Evolutionary conservation across 2,888 invertebrate genomes (phyloP).

Genomic region (Drosophila kokeensis): DNA sequence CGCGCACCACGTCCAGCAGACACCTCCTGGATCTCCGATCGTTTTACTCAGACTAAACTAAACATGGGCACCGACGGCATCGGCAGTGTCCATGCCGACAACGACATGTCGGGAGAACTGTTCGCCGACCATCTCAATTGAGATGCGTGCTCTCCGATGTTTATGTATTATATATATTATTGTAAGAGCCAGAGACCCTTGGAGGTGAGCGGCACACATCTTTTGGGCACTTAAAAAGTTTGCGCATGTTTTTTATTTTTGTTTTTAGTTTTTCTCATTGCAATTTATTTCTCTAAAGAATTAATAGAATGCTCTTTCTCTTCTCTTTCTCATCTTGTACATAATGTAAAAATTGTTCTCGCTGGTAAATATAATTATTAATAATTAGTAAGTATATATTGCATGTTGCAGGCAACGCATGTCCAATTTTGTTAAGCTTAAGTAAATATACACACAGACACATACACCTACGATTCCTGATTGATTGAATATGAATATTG

Average conservation of each 20-base stretch:
- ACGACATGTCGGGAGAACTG: slow-evolving; percentile 30
- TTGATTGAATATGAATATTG: slow-evolving; percentile 45
- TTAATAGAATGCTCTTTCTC: slow-evolving; percentile 33
- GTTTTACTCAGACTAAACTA: slow-evolving; percentile 84
- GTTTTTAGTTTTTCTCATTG: slow-evolving; percentile 8
- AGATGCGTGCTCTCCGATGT: slow-evolving; percentile 26
- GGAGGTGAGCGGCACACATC: slow-evolving; percentile 18
- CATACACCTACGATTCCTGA: slow-evolving; percentile 23
- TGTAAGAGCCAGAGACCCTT: slow-evolving; percentile 35
- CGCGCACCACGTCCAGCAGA: slow-evolving; percentile 81
- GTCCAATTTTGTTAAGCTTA: slow-evolving; percentile 38
- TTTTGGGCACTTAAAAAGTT: slow-evolving; percentile 37
- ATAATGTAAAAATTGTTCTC: slow-evolving; percentile 44
- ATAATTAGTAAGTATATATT: slow-evolving; percentile 45
- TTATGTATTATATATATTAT: slow-evolving; percentile 18
- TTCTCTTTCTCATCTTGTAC: slow-evolving; percentile 23
- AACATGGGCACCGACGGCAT: slow-evolving; percentile 29
- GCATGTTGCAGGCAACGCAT: slow-evolving; percentile 35
- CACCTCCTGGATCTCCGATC: slow-evolving; percentile 85
- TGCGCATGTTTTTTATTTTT: slow-evolving; percentile 43
- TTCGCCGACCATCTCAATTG: slow-evolving; percentile 5
- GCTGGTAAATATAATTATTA: slow-evolving; percentile 31
- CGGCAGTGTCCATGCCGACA: slow-evolving; percentile 61
- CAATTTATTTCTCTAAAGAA: slow-evolving; percentile 50
- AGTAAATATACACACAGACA: slow-evolving; percentile 49